Base-by-base conservation (phyloP, 2,888 invertebrate species). In the Eristalis arbustorum region DNA sequence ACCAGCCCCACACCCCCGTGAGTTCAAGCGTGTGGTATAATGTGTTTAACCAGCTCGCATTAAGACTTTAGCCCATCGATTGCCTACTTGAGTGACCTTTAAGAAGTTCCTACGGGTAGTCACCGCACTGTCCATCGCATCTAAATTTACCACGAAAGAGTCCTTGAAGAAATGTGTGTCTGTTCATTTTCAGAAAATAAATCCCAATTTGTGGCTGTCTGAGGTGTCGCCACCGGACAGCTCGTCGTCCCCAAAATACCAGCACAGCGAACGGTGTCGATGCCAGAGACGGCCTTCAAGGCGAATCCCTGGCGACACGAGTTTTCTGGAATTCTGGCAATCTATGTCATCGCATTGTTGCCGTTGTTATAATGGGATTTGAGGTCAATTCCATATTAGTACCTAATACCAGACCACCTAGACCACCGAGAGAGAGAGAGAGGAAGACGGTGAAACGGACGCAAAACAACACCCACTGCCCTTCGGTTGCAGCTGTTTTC, bases 331-430 rank as follows among this genome's bases (percentile, higher is more conserved):
- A 66, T 75, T 59, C 67, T 42, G 31, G 1, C 49, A 61, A 76
- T 76, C 61, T 76, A 68, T 76, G 75, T 76, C 75, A 76, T 31
- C 23, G 67, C 75, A 67, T 76, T 76, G 67, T 61, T 76, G 40
- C 31, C 67, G 42, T 31, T 68, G 68, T 67, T 76, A 68, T 31
- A 76, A 49, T 59, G 61, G 61, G 42, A 68, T 76, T 76, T 76
- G 40, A 61, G 75, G 75, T 76, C 75, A 76, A 75, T 61, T 75
- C 75, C 75, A 67, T 67, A 75, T 67, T 75, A 67, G 59, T 25
- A 6, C 40, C 3, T n/a, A 42, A n/a, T n/a, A n/a, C n/a, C n/a
- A n/a, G n/a, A n/a, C n/a, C n/a, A n/a, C n/a, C n/a, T n/a, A n/a
- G n/a, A n/a, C n/a, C 49, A 8, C 18, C 49, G 49, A 18, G 49